Evolutionary conservation across 2,797 vertebrate genomes (phyloP).

Genomic region (Ptychobarbus kaznakovi): DNA sequence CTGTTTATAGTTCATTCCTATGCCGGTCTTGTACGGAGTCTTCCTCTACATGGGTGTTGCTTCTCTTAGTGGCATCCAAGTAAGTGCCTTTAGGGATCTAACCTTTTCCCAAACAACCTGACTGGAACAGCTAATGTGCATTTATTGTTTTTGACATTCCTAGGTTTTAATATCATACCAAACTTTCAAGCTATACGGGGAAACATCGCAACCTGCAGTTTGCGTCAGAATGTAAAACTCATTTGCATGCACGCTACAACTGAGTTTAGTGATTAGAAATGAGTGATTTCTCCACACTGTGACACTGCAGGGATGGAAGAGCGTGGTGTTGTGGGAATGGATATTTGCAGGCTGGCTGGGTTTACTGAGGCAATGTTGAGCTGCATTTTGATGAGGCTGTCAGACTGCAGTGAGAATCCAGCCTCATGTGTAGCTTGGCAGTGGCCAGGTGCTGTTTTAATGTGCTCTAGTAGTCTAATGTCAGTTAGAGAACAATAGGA

Average conservation of each 20-base stretch:
- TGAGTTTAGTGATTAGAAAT: conserved; percentile 40
- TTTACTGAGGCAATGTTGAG: conserved; percentile 31
- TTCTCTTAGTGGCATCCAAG: conserved; percentile 94
- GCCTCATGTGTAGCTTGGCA: conserved; percentile 21
- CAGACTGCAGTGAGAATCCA: background rate
- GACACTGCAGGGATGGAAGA: conserved; percentile 2
- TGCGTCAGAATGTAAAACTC: background rate
- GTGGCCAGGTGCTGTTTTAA: conserved; percentile 37
- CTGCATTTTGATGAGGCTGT: conserved; percentile 55
- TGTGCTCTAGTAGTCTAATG: conserved; percentile 16
- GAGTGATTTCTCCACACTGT: conserved; percentile 34
- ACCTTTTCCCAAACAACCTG: background rate
- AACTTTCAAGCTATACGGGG: conserved; percentile 9
- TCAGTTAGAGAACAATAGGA: conserved; percentile 18
- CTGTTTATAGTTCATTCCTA: conserved; percentile 86
- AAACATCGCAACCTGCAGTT: background rate
- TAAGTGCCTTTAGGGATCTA: conserved; percentile 60
- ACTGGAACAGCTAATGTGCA: background rate
- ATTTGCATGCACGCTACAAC: conserved; percentile 18
- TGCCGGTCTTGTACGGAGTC: conserved; percentile 94
- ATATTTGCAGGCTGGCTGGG: conserved; percentile 48
- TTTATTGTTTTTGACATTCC: conserved; percentile 4
- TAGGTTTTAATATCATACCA: background rate
- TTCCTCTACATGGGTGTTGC: conserved; percentile 98
- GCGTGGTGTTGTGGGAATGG: conserved; percentile 19